Conservation (phyloP, 2,113 vertebrate genomes). For the western clawed frog (Xenopus tropicalis) region DNA sequence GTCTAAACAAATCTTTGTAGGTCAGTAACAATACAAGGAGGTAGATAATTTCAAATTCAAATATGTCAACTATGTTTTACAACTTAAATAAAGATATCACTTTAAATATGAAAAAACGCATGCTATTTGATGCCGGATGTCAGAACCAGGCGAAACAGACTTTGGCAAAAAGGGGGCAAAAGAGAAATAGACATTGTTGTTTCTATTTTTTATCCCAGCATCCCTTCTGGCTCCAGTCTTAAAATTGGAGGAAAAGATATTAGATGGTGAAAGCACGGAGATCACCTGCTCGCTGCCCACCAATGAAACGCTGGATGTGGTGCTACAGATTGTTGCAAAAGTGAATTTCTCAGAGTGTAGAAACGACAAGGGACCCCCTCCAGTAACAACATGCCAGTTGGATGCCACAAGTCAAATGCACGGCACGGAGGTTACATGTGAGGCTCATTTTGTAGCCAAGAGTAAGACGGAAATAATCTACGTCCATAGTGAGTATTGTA, state of each 20-base stretch:
- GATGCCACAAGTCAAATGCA: slow-evolving; percentile 2
- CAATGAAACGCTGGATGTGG: neutral
- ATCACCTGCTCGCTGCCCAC: neutral
- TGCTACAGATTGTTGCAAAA: neutral
- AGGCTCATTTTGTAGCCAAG: neutral
- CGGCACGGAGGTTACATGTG: slow-evolving; percentile 22
- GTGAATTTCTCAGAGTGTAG: neutral
- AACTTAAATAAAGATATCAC: no score
- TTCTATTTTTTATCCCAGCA: neutral
- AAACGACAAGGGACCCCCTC: neutral
- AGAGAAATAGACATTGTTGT: no score
- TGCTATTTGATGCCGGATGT: no score
- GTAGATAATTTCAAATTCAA: no score
- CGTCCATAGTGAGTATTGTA: slow-evolving; percentile 18
- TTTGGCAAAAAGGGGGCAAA: no score
- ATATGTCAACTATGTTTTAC: no score
- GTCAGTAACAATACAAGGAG: no score
- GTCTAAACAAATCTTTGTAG: no score
- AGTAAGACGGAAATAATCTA: slow-evolving; percentile 17
- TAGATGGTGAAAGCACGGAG: neutral
- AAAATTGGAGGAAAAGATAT: neutral
- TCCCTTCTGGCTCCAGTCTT: neutral
- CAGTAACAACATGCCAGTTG: neutral
- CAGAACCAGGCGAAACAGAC: no score
- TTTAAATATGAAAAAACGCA: no score